Base-by-base conservation (phyloP, 2,113 vertebrate genomes). In the Oncorhynchus clarkii region DNA sequence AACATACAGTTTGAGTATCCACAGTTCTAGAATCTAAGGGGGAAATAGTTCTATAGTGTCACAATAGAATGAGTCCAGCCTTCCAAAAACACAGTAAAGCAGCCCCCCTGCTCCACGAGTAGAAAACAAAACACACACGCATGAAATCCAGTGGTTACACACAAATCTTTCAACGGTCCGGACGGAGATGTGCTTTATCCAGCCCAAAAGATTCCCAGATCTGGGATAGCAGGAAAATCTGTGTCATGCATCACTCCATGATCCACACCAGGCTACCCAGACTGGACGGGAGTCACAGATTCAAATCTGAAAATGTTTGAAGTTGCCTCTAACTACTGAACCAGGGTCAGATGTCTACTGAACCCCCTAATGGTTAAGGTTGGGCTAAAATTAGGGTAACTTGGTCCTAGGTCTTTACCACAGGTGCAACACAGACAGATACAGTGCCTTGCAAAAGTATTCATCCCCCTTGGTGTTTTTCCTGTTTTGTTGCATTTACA, bases 181-280 rank as follows among this genome's bases (percentile, higher is more conserved):
- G 27, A 76, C 27, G 9, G 29, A 71, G 54, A 70, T 71, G 65
- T 26, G 39, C 80, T 70, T 34, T 34, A 34, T 34, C 31, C 64
- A 68, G 73, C 67, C 64, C 39, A 39, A 67, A 71, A 67, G 22
- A 80, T 71, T 67, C 59, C 70, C 72, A 20, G 54, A 77, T 75
- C 70, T 14, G 12, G 62, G 27, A 57, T 39, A 48, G 59, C 73
- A 70, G 48, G 29, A 70, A 5, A 14, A 67, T 68, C 78, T 8
- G 60, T 59, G 60, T 76, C 69, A 72, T 29, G 73, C 73, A 82
- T 22, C 51, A 49, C 71, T 86, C 80, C 80, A 75, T 83, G 79
- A 51, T 71, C 57, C 24, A 39, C 9, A 1, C 4, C 29, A 65
- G 12, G 18, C 24, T 39, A 20, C 66, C 73, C 70, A 4, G 31